Evolutionary conservation across 35 echinoderm and acorn worm genomes (phyloP).

Genomic region (Anneissia japonica): DNA sequence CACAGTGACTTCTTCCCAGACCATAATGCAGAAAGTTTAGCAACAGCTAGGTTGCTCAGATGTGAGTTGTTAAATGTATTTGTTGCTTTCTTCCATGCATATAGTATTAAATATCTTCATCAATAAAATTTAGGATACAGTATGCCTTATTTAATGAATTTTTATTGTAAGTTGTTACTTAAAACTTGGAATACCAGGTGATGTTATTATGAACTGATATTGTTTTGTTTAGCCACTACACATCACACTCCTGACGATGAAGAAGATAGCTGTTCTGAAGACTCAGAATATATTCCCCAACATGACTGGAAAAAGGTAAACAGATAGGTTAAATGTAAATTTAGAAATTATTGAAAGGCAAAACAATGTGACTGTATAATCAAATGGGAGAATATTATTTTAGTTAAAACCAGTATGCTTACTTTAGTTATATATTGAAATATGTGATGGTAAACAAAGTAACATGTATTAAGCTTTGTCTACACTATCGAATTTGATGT

Average conservation of each 20-base stretch:
- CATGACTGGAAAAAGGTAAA: slow-evolving; percentile 99
- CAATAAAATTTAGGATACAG: no score
- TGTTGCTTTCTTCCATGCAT: neutral
- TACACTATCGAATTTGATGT: no score
- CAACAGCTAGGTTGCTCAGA: slow-evolving; percentile 74
- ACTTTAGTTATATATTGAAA: no score
- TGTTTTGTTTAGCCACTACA: slow-evolving; percentile 41
- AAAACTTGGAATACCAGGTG: neutral
- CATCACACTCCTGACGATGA: slow-evolving; percentile 63
- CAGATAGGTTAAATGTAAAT: no score
- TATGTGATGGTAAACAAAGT: no score
- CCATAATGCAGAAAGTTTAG: neutral
- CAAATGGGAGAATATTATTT: no score
- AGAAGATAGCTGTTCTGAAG: slow-evolving; percentile 77
- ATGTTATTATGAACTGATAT: neutral
- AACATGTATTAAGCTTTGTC: no score
- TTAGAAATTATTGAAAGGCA: no score
- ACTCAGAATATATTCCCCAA: slow-evolving; percentile 90
- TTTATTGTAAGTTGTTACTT: neutral
- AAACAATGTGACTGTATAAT: no score
- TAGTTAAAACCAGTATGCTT: no score
- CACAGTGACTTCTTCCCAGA: slow-evolving; percentile 38
- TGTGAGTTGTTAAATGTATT: slow-evolving; percentile 46
- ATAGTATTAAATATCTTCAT: neutral
- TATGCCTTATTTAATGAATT: no score